phyloP scores from a whole-genome alignment of 30 jellyfish, hydroid and myxozoan species.

The Sanderia malayensis region DNA sequence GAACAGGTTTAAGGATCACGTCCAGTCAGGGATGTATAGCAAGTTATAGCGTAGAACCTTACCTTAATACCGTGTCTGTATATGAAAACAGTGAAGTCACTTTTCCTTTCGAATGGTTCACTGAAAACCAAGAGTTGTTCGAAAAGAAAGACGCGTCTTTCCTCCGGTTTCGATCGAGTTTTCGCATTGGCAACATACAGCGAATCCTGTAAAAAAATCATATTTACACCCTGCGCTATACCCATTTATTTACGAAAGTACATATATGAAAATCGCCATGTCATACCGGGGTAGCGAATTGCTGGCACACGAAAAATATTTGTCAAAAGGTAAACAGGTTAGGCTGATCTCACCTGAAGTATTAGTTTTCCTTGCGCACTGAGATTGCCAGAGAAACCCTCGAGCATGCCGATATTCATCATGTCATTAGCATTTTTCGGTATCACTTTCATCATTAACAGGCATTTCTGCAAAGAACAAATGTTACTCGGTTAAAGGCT shows the following conservation, averaged over 20 bases:
- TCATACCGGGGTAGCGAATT: no score
- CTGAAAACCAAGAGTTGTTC: conserved; percentile 78
- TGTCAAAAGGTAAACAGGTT: no score
- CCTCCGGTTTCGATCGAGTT: conserved; percentile 68
- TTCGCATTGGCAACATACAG: conserved; percentile 84
- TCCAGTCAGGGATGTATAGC: no score
- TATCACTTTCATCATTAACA: conserved; percentile 64
- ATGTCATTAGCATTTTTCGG: conserved; percentile 82
- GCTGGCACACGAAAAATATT: no score
- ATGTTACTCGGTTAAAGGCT: no score
- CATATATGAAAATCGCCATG: no score
- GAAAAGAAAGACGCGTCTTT: conserved; percentile 84
- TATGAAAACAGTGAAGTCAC: conserved; percentile 69
- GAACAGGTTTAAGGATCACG: no score
- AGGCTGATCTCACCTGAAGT: conserved; percentile 37
- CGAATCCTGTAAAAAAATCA: conserved; percentile 58
- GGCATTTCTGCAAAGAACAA: conserved; percentile 53
- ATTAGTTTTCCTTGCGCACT: conserved; percentile 77
- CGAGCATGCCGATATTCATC: conserved; percentile 91
- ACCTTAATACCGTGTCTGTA: conserved; percentile 91
- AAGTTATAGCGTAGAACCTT: no score
- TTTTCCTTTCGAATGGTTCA: conserved; percentile 84
- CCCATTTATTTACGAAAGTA: no score
- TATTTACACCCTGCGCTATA: no score
- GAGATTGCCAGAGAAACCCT: conserved; percentile 89